phyloP scores from a whole-genome alignment of 2,888 invertebrate species.

The Dolichomitus sp. region DNA sequence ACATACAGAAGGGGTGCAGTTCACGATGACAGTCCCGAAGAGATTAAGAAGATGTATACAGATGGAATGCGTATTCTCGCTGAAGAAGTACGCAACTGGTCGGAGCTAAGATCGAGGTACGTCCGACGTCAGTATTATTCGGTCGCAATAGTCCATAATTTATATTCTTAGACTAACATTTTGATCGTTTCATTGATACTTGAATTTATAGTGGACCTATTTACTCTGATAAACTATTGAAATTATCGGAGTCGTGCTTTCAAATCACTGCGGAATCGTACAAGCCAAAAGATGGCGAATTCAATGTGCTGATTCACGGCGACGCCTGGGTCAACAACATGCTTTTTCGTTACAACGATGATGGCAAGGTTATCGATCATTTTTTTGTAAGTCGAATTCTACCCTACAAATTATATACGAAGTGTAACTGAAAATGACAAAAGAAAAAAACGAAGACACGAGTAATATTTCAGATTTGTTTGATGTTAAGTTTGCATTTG shows the following conservation, averaged over 20 bases:
- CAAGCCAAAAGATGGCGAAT: constrained; percentile 69
- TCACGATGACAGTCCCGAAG: constrained; percentile 40
- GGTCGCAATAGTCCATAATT: neutral
- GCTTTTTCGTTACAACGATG: constrained; percentile 80
- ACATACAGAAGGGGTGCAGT: constrained; percentile 75
- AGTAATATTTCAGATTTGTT: neutral
- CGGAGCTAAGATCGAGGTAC: constrained; percentile 74
- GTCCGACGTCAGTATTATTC: neutral
- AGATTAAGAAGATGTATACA: constrained; percentile 28
- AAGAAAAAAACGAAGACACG: neutral
- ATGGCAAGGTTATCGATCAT: constrained; percentile 74
- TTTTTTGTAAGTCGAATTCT: constrained; percentile 78
- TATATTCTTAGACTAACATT: neutral
- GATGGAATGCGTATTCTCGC: neutral
- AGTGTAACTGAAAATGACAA: neutral
- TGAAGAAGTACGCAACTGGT: constrained; percentile 63
- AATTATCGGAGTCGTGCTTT: constrained; percentile 64
- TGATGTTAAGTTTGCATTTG: neutral
- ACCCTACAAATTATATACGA: constrained; percentile 1
- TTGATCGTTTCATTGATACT: neutral
- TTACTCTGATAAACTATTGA: constrained; percentile 74
- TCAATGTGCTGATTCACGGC: constrained; percentile 82
- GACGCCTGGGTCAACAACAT: constrained; percentile 84
- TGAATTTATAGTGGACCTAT: constrained; percentile 48
- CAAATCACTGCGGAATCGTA: constrained; percentile 42